Conservation (phyloP, 2,797 vertebrate species). For the Sphenodon punctatus region DNA sequence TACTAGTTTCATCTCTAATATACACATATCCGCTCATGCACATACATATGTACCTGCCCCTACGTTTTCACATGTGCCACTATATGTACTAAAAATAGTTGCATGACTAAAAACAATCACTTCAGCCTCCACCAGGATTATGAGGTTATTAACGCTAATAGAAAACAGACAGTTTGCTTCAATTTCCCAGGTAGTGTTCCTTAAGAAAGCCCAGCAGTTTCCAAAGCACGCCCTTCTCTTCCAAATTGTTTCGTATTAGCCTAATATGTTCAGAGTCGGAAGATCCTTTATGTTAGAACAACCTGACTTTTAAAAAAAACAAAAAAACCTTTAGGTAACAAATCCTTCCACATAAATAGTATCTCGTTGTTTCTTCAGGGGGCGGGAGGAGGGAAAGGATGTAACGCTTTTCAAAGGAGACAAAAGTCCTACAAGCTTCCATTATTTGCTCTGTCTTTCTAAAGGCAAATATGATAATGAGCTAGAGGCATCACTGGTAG, state of each 20-base stretch:
- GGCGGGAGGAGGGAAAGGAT: background rate
- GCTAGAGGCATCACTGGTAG: background rate
- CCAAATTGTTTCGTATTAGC: constrained; percentile 44
- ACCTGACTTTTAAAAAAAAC: constrained; percentile 12
- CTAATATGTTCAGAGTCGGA: constrained; percentile 46
- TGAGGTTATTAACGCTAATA: constrained; percentile 35
- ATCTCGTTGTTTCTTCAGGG: background rate
- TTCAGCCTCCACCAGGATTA: background rate
- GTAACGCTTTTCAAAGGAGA: background rate
- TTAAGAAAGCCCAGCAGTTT: constrained; percentile 42
- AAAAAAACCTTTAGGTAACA: background rate
- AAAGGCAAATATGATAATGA: background rate
- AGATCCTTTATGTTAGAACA: constrained; percentile 19
- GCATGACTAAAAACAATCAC: background rate
- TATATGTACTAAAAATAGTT: background rate
- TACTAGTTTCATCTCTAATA: no score
- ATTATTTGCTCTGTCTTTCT: background rate
- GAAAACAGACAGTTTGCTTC: constrained; percentile 24
- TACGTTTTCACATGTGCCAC: background rate
- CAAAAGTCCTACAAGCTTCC: background rate
- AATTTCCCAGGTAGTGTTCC: background rate
- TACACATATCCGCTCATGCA: background rate
- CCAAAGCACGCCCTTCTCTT: constrained; percentile 5
- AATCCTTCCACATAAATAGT: constrained; percentile 3
- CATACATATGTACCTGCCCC: background rate